These are phyloP conservation scores for Rhyacophila brunnea DNA, from an alignment of 1,140 invertebrate species.

Conservation along the genomic window DNA sequence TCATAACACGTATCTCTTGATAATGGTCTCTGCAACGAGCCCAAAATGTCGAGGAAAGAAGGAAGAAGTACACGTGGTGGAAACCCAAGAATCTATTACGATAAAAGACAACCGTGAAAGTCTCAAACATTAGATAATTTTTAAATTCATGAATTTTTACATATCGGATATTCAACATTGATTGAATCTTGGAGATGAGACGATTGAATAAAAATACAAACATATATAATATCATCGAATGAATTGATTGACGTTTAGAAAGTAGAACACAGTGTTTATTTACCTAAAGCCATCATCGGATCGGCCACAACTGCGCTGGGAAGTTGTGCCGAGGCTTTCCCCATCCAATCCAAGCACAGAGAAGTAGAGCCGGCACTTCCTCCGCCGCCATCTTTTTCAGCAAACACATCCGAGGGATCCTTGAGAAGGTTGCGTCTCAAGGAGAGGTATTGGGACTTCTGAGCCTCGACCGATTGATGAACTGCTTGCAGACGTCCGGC, in stretches of 20 bases:
- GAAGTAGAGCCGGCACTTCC: not conserved
- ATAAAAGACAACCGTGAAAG: no score
- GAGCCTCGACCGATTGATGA: conserved; percentile 70
- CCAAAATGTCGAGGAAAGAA: no score
- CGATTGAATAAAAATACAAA: no score
- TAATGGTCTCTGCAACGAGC: no score
- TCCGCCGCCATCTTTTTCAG: conserved; percentile 43
- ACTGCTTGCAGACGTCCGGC: conserved; percentile 80
- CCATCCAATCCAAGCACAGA: conserved; percentile 18
- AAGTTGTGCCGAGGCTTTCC: not conserved
- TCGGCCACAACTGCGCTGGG: conserved; percentile 29
- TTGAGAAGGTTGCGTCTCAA: conserved; percentile 75
- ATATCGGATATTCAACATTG: no score
- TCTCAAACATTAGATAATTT: no score
- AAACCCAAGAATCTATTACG: no score
- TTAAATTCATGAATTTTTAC: no score
- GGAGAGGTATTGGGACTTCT: conserved; percentile 82
- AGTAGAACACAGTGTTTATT: not conserved
- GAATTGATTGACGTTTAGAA: not conserved
- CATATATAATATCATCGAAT: no score
- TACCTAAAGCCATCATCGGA: conserved; percentile 32
- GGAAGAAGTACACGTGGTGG: no score
- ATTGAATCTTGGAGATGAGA: no score
- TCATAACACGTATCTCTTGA: no score
- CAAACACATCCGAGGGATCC: conserved; percentile 78